These are phyloP conservation scores for Psophia crepitans DNA, from an alignment of 2,113 vertebrate genomes.

Conservation along the genomic window DNA sequence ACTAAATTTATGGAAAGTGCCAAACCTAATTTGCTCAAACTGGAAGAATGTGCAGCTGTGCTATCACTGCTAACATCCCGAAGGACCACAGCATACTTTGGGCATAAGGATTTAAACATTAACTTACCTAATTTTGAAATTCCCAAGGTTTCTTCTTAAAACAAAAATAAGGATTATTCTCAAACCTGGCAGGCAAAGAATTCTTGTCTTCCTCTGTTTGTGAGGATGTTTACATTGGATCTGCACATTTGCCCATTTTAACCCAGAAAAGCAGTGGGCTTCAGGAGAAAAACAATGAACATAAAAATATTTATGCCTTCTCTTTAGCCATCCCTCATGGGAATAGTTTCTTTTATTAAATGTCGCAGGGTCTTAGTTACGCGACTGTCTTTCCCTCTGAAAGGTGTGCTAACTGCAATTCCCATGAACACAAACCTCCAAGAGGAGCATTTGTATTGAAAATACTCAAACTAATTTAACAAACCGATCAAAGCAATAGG, in stretches of 20 bases:
- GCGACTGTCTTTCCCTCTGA: neutral
- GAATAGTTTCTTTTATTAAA: neutral
- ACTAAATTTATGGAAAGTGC: neutral
- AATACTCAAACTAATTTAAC: neutral
- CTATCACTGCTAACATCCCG: neutral
- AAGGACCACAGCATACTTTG: neutral
- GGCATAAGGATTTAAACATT: neutral
- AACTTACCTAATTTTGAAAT: neutral
- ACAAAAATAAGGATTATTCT: neutral
- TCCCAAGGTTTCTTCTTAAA: neutral
- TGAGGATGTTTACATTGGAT: neutral
- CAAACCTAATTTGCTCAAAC: neutral
- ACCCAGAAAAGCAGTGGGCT: neutral
- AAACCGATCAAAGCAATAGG: neutral
- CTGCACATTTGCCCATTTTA: neutral
- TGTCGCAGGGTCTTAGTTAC: neutral
- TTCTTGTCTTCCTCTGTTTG: neutral
- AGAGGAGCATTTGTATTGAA: neutral
- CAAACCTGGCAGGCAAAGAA: neutral
- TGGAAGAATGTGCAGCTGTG: neutral
- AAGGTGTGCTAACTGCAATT: neutral
- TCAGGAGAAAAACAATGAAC: neutral
- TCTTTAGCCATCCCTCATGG: neutral
- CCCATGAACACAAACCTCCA: neutral
- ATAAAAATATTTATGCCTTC: neutral